Percentiles rank a stretch among this genome's conserved stretches.
Evolutionary conservation across 1,140 invertebrate species (phyloP).

Genomic region (Antheraea mylitta): DNA sequence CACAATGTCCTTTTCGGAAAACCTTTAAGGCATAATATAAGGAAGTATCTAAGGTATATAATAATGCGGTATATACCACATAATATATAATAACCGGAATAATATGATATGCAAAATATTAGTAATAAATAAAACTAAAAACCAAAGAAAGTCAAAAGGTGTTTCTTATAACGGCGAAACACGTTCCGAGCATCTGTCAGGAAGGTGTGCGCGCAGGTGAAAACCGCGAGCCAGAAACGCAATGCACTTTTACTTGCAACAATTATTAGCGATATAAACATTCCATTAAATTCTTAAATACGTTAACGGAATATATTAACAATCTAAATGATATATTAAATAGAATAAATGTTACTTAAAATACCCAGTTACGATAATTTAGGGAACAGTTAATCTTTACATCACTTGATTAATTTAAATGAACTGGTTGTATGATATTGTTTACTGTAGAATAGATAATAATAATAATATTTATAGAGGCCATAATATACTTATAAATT

Average conservation of each 20-base stretch:
- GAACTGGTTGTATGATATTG: too few relatives aligned
- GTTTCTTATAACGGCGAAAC: slow-evolving; percentile 18
- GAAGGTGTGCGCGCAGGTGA: slow-evolving; percentile 19
- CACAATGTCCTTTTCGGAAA: too few relatives aligned
- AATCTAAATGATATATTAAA: neutral
- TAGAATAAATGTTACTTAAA: neutral
- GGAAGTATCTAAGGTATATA: too few relatives aligned
- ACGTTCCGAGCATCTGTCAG: slow-evolving; percentile 24
- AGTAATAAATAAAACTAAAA: neutral
- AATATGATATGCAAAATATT: neutral
- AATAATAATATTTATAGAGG: too few relatives aligned
- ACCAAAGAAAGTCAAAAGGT: slow-evolving; percentile 19
- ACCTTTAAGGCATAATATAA: too few relatives aligned
- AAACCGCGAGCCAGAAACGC: slow-evolving; percentile 2
- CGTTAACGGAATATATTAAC: neutral
- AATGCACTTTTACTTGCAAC: slow-evolving; percentile 7
- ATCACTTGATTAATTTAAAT: too few relatives aligned
- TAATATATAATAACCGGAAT: too few relatives aligned
- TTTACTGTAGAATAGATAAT: too few relatives aligned
- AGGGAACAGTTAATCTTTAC: too few relatives aligned
- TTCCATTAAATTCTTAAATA: neutral
- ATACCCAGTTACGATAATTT: neutral
- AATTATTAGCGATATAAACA: neutral
- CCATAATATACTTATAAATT: too few relatives aligned
- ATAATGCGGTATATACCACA: too few relatives aligned